Conservation (phyloP, 2,113 vertebrate species). For the Chinchilla lanigera region DNA sequence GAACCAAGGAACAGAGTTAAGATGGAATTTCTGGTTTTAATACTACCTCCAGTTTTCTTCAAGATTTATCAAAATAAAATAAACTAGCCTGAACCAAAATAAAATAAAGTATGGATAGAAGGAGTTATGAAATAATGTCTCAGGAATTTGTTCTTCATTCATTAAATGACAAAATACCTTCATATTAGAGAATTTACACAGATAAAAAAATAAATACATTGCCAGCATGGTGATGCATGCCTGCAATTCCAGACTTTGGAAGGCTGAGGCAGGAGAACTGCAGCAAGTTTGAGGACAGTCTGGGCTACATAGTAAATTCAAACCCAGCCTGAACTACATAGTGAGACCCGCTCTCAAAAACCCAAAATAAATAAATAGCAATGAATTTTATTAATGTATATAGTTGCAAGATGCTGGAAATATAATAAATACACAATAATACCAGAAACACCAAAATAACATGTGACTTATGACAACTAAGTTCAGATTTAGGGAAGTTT, state of each 20-base stretch:
- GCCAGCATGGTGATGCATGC: neutral
- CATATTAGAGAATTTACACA: neutral
- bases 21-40: neutral
- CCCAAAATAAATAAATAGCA: neutral
- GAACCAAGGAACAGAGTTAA: neutral
- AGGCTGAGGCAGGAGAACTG: neutral
- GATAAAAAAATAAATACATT: neutral
- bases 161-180: neutral
- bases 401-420: neutral
- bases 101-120: neutral
- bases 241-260: neutral
- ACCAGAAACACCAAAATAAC: neutral
- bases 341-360: neutral
- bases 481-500: neutral
- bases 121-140: neutral
- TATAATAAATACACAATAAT: neutral
- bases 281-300: neutral
- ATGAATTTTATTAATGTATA: slow-evolving; percentile 5
- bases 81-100: neutral
- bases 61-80: slow-evolving; percentile 49
- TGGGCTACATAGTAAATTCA: neutral
- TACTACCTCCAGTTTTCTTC: neutral
- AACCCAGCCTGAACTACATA: neutral
- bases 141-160: slow-evolving; percentile 39
- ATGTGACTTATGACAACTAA: slow-evolving; percentile 7